Percentiles rank a stretch among this genome's conserved stretches.
Evolutionary conservation across 1,140 invertebrate species (phyloP).

Genomic region (Drosophila grimshawi): DNA sequence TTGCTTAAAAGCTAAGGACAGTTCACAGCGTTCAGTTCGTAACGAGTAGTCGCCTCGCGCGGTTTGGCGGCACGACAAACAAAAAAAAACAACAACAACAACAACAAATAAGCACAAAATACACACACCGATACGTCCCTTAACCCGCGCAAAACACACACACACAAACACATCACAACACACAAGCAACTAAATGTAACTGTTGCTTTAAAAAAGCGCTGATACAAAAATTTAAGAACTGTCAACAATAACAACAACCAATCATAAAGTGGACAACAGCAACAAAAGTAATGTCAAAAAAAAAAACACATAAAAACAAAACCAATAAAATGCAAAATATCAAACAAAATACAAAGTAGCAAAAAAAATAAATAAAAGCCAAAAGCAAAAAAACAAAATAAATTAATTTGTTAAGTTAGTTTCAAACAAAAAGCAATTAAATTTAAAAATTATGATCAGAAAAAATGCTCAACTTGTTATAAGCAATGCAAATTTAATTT

Average conservation of each 20-base stretch:
- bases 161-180: constrained; percentile 5
- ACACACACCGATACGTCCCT: not conserved
- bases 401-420: constrained; percentile 14
- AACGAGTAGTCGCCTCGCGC: constrained; percentile 68
- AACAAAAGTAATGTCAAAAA: constrained; percentile 49
- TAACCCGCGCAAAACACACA: not conserved
- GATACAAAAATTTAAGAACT: constrained; percentile 28
- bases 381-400: not conserved
- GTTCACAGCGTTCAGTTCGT: constrained; percentile 69
- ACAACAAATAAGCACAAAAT: not conserved
- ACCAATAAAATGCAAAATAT: constrained; percentile 20
- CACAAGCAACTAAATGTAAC: constrained; percentile 31
- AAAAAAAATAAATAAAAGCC: not conserved
- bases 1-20: constrained; percentile 80
- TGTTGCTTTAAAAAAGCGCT: constrained; percentile 31
- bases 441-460: constrained; percentile 14
- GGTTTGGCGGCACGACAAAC: constrained; percentile 50
- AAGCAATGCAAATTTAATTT: constrained; percentile 52
- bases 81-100: constrained; percentile 3
- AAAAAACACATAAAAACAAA: not conserved
- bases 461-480: constrained; percentile 34
- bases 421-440: constrained; percentile 3
- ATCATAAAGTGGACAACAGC: constrained; percentile 1
- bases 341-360: not conserved
- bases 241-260: constrained; percentile 2